These are phyloP conservation scores for Chloebia gouldiae DNA, from an alignment of 2,113 vertebrate genomes.

Conservation along the genomic window DNA sequence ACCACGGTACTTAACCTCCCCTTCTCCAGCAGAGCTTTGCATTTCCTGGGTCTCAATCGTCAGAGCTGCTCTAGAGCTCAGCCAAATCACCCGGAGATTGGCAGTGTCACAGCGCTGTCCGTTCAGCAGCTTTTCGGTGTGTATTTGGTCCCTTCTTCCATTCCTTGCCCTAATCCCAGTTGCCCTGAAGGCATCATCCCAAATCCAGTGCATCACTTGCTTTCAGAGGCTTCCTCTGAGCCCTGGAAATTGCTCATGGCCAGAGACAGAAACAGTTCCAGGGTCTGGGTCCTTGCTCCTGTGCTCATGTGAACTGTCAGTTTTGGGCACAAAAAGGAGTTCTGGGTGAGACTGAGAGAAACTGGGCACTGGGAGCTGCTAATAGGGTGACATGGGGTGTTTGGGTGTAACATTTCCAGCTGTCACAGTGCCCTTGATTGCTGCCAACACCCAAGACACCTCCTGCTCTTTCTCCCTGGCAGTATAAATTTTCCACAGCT, in stretches of 20 bases:
- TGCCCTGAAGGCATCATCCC: rapidly evolving
- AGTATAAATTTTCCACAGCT: not conserved
- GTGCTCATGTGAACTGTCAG: rapidly evolving
- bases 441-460: not conserved
- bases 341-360: not conserved
- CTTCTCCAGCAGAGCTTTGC: not conserved
- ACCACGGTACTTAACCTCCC: not conserved
- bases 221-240: not conserved
- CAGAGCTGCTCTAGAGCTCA: not conserved
- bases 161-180: not conserved
- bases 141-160: not conserved
- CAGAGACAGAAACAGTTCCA: not conserved
- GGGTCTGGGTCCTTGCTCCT: not conserved
- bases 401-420: not conserved
- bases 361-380: not conserved
- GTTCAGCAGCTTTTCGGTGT: not conserved
- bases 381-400: not conserved
- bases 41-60: not conserved
- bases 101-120: not conserved
- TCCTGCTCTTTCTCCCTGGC: not conserved
- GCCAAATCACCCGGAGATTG: not conserved
- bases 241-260: not conserved
- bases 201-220: rapidly evolving
- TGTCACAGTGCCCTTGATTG: not conserved
- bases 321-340: not conserved